These are phyloP conservation scores for Sphenodon punctatus DNA, from an alignment of 2,797 vertebrate species.

Conservation along the genomic window DNA sequence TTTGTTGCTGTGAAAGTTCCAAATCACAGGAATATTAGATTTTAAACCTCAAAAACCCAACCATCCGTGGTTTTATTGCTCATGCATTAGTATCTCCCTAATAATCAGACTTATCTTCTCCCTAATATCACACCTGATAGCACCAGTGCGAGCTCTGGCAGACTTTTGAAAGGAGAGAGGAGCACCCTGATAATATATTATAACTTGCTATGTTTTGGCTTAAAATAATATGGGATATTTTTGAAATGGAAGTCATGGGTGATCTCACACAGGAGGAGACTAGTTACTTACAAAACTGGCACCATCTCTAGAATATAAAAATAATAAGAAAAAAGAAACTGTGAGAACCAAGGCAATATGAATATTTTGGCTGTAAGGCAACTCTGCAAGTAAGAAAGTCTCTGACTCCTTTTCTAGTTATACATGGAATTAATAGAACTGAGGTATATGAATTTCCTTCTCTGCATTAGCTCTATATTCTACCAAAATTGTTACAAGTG, in stretches of 20 bases:
- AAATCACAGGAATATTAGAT: background rate
- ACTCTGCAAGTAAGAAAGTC: too few species aligned
- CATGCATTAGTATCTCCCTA: background rate
- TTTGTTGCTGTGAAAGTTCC: background rate
- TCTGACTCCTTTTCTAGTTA: background rate
- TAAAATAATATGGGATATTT: background rate
- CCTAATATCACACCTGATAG: background rate
- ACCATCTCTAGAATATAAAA: background rate
- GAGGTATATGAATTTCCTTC: background rate
- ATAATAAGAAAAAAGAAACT: background rate
- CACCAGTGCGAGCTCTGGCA: background rate
- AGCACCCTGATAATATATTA: background rate
- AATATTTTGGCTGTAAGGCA: background rate
- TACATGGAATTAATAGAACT: background rate
- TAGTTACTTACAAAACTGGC: background rate
- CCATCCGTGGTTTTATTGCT: background rate
- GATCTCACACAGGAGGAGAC: background rate
- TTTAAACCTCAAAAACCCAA: background rate
- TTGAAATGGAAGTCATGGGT: background rate
- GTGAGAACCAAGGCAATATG: background rate
- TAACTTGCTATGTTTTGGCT: too few species aligned
- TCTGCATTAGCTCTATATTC: background rate
- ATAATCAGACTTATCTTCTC: background rate
- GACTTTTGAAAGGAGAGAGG: too few species aligned
- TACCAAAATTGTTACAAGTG: background rate